Base-by-base conservation (phyloP, 2,113 vertebrate genomes). In the Neofelis nebulosa region DNA sequence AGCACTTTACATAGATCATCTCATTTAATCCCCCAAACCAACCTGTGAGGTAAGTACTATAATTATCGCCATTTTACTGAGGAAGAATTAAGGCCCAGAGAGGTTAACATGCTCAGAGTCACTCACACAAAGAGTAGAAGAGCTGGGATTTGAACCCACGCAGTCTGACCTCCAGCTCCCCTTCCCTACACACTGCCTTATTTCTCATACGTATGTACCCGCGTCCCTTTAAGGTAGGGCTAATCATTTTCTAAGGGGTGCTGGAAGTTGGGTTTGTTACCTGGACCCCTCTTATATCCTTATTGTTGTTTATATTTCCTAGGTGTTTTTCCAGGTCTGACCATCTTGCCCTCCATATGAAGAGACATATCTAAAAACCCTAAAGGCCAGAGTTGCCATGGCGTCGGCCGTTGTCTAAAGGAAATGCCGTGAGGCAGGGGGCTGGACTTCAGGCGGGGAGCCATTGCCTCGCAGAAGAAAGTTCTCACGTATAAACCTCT, bases 261-360 rank as follows among this genome's bases (percentile, higher is more conserved):
- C 41, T 36, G 12, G 41, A 84, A 90, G 23, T 6, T 29, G 38
- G 36, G 27, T 68, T 78, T 14, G 88, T 87, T 27, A 36, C 50
- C 23, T 23, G 76, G 36, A 66, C 23, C 50, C 41, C 27, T 57
- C 88, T 98, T 86, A 98, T 63, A 36, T 74, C 31, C 36, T 48
- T 92, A 61, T 86, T 95, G n/a, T 98, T 93, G 57, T 93, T 98
- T 97, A 89, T 85, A 38, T 98, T 97, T 98, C 98, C 97, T 99
- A 99, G 99, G 99, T 99, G 99, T 99, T 99, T 99, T 98, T 99
- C 99, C 98, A 99, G 99, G 98, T 99, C 99, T 89, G 99, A 99
- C 98, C 99, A 99, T 99, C 99, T 99, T 92, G 99, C 99, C 92
- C 99, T 99, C 98, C 99, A 99, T 98, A 99, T 99, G 99, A 99